Evolutionary conservation across 2,888 invertebrate genomes (phyloP).

Genomic region (Mamestra brassicae): DNA sequence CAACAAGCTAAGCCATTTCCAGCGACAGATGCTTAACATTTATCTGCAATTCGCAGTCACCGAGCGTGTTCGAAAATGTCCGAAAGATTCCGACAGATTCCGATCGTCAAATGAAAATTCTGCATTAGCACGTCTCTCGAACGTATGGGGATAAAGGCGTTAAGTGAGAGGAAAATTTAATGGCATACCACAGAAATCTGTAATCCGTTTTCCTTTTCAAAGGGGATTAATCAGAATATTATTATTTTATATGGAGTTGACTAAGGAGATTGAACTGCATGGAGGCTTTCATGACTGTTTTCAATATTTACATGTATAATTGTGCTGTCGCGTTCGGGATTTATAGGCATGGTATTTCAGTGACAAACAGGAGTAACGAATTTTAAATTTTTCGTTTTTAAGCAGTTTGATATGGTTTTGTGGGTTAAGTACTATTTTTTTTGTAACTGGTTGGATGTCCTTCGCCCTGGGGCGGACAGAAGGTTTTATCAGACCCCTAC

Average conservation of each 20-base stretch:
- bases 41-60: constrained; percentile 53
- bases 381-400: not conserved
- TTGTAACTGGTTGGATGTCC: no score
- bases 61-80: constrained; percentile 27
- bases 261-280: constrained; percentile 1
- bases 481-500: no score
- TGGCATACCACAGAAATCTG: constrained; percentile 46
- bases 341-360: not conserved
- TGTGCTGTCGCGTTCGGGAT: not conserved
- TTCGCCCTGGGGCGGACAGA: no score
- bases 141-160: constrained; percentile 42
- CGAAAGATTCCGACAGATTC: constrained; percentile 35
- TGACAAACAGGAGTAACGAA: constrained; percentile 1
- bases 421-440: no score
- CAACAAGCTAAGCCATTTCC: constrained; percentile 58
- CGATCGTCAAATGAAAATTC: constrained; percentile 54
- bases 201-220: constrained; percentile 52
- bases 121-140: constrained; percentile 48
- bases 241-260: constrained; percentile 22
- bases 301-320: not conserved
- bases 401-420: not conserved
- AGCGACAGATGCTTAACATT: constrained; percentile 54
- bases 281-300: not conserved
- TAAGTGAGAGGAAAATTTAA: constrained; percentile 48
- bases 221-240: constrained; percentile 36